phyloP scores from a whole-genome alignment of 2,888 invertebrate species.

The Eupithecia subumbrata region DNA sequence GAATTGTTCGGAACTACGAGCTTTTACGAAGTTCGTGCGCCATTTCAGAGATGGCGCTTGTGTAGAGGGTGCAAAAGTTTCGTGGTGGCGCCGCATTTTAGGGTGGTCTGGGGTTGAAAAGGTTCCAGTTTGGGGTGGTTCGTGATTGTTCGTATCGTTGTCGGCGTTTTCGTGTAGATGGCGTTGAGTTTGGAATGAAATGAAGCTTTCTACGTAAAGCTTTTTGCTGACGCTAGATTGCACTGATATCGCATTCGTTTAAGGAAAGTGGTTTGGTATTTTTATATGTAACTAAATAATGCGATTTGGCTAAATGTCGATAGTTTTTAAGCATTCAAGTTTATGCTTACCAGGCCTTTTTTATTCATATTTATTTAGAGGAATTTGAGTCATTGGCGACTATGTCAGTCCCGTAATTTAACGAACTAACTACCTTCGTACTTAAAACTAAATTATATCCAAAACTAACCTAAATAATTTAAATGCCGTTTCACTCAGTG shows the following conservation, averaged over 20 bases:
- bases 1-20: conserved; percentile 67
- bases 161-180: conserved; percentile 37
- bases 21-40: conserved; percentile 68
- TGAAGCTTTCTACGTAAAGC: conserved; percentile 24
- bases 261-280: background rate
- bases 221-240: conserved; percentile 23
- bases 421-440: too few species aligned
- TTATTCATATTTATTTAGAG: too few species aligned
- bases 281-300: background rate
- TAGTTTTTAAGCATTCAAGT: too few species aligned
- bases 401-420: too few species aligned
- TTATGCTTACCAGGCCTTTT: too few species aligned
- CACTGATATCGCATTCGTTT: conserved; percentile 13
- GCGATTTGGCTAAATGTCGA: too few species aligned
- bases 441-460: too few species aligned
- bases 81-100: conserved; percentile 38
- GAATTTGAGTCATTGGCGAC: too few species aligned
- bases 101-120: conserved; percentile 57
- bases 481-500: too few species aligned
- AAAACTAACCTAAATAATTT: too few species aligned
- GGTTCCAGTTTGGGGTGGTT: conserved; percentile 53
- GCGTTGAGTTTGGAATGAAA: conserved; percentile 25
- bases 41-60: conserved; percentile 76
- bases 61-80: conserved; percentile 51
- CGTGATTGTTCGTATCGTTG: conserved; percentile 57